phyloP scores from a whole-genome alignment of 2,888 invertebrate species.

The Watsonalla binaria region DNA sequence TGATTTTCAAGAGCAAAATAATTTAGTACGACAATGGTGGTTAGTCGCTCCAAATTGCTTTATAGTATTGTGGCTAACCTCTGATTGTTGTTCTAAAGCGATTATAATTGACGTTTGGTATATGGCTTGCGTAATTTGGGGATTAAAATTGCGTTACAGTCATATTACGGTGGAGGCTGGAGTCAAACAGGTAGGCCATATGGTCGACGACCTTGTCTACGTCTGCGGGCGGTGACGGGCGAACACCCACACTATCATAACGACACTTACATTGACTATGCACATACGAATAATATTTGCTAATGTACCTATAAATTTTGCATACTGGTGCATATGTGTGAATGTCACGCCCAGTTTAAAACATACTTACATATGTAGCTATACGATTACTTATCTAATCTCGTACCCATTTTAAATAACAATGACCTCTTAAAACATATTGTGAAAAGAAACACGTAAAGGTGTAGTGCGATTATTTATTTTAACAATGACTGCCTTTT shows the following conservation, averaged over 20 bases:
- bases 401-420: conserved; percentile 23
- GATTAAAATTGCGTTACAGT: conserved; percentile 27
- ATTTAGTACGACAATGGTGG: conserved; percentile 34
- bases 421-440: conserved; percentile 29
- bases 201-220: conserved; percentile 63
- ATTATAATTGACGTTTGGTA: conserved; percentile 18
- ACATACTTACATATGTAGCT: conserved; percentile 9
- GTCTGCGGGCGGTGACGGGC: conserved; percentile 39
- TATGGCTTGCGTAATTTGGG: conserved; percentile 35
- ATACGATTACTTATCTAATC: conserved; percentile 31
- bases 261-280: conserved; percentile 34
- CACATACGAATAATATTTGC: background rate
- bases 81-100: conserved; percentile 14
- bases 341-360: background rate
- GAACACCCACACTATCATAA: conserved; percentile 47
- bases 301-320: too few relatives aligned
- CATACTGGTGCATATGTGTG: too few relatives aligned
- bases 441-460: conserved; percentile 4
- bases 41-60: background rate
- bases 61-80: conserved; percentile 1
- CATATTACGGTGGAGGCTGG: conserved; percentile 25
- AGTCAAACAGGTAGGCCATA: conserved; percentile 52
- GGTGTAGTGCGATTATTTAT: conserved; percentile 11
- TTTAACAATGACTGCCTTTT: conserved; percentile 9
- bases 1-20: conserved; percentile 37